Evolutionary conservation across 2,888 invertebrate species (phyloP).

Genomic region (Papilio protenor): DNA sequence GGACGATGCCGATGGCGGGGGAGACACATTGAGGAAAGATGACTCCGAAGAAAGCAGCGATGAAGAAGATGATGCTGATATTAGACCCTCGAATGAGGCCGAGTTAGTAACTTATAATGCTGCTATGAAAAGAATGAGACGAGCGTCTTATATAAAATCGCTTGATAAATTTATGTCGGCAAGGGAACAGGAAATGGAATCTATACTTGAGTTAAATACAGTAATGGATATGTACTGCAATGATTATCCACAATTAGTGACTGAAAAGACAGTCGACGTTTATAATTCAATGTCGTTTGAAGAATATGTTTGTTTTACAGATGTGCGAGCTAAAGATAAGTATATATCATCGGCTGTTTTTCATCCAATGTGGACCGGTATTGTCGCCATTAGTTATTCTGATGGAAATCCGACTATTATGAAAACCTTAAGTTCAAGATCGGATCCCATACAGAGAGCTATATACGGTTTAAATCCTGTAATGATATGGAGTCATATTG

Average conservation of each 20-base stretch:
- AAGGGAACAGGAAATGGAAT: slow-evolving; percentile 64
- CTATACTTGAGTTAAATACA: slow-evolving; percentile 74
- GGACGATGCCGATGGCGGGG: slow-evolving; percentile 60
- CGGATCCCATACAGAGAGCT: slow-evolving; percentile 81
- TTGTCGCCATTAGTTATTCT: slow-evolving; percentile 87
- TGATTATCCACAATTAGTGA: slow-evolving; percentile 83
- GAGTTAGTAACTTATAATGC: slow-evolving; percentile 65
- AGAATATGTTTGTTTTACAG: slow-evolving; percentile 87
- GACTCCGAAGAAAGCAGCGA: slow-evolving; percentile 56
- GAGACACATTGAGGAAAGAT: slow-evolving; percentile 59
- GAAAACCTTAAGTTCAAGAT: slow-evolving; percentile 68
- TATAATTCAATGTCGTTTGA: slow-evolving; percentile 72
- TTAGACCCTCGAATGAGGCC: slow-evolving; percentile 62
- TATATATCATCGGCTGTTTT: slow-evolving; percentile 87
- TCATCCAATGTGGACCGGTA: slow-evolving; percentile 89
- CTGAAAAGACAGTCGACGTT: slow-evolving; percentile 61
- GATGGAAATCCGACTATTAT: slow-evolving; percentile 81
- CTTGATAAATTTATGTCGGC: slow-evolving; percentile 64
- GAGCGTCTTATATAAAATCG: slow-evolving; percentile 70
- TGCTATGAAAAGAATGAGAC: slow-evolving; percentile 66
- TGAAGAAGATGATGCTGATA: slow-evolving; percentile 54
- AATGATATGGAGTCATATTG: slow-evolving; percentile 90
- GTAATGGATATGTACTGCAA: slow-evolving; percentile 86
- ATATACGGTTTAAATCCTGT: slow-evolving; percentile 87
- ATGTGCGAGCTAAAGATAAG: slow-evolving; percentile 87